Evolutionary conservation across 30 jellyfish, hydroid and myxozoan species (phyloP).

Genomic region (Aurelia sp.): DNA sequence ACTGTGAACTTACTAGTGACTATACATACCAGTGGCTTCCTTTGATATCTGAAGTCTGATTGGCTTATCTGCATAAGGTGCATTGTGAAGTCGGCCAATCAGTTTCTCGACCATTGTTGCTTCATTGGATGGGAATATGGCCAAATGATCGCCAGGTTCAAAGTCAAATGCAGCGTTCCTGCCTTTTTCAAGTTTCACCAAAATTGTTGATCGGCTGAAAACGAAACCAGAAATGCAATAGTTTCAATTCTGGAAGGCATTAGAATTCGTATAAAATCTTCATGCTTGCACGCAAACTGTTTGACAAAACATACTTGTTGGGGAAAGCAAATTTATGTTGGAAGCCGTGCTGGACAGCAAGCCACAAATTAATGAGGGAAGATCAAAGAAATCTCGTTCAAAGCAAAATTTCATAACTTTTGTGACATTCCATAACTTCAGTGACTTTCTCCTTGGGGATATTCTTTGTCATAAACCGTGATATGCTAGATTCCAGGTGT

Average conservation of each 20-base stretch:
- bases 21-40: not conserved
- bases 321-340: no score
- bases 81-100: slow-evolving; percentile 26
- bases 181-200: slow-evolving; percentile 36
- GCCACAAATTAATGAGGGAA: no score
- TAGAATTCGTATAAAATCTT: not conserved
- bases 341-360: no score
- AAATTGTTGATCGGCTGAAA: slow-evolving; percentile 68
- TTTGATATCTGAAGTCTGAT: slow-evolving; percentile 10
- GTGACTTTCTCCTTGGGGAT: no score
- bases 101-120: slow-evolving; percentile 51
- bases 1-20: no score
- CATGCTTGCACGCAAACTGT: no score
- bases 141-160: slow-evolving; percentile 70
- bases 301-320: no score
- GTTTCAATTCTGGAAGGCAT: not conserved
- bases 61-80: slow-evolving; percentile 46
- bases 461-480: no score
- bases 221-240: not conserved
- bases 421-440: no score
- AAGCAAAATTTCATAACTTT: no score
- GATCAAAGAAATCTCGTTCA: no score
- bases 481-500: no score
- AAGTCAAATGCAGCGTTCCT: slow-evolving; percentile 19
- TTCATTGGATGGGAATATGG: slow-evolving; percentile 60